Percentiles rank a stretch among this genome's conserved stretches.
Conservation (phyloP, 2,888 invertebrate genomes). For the Hydraecia micacea region DNA sequence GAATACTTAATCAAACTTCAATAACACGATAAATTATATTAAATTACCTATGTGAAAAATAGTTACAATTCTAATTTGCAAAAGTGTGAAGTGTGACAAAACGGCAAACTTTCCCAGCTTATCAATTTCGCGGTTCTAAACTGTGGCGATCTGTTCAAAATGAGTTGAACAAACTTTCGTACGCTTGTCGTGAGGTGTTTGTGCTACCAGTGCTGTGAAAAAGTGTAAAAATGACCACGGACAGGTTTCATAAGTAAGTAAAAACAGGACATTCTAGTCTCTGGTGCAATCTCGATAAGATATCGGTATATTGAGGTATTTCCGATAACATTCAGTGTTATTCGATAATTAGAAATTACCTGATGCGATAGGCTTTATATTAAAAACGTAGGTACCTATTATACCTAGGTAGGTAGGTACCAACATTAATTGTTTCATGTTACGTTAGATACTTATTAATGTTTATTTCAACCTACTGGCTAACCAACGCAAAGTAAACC, state of each 20-base stretch:
- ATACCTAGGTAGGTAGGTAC: not conserved
- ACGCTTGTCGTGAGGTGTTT: conserved; percentile 60
- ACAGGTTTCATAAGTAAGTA: conserved; percentile 92
- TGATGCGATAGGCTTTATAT: conserved; percentile 18
- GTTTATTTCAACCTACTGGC: not conserved
- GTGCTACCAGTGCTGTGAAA: conserved; percentile 55
- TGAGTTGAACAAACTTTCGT: conserved; percentile 84
- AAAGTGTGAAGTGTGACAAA: conserved; percentile 81
- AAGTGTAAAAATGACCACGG: conserved; percentile 88
- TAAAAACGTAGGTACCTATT: not conserved
- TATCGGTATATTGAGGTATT: conserved; percentile 47
- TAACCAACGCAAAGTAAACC: too few relatives aligned
- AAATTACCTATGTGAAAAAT: conserved; percentile 30
- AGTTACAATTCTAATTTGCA: conserved; percentile 58
- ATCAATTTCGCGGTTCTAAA: conserved; percentile 82
- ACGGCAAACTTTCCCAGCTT: conserved; percentile 82
- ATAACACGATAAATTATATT: not conserved
- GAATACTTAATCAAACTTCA: not conserved
- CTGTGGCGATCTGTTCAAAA: conserved; percentile 79
- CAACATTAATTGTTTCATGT: not conserved
- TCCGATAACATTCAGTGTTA: conserved; percentile 45
- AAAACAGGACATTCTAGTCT: conserved; percentile 51
- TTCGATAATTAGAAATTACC: conserved; percentile 41
- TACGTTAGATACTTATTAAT: not conserved
- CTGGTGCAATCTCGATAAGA: conserved; percentile 59